These are phyloP conservation scores for Hydractinia symbiolongicarpus DNA, from an alignment of 30 jellyfish, hydroid and myxozoan genomes.

Conservation along the genomic window DNA sequence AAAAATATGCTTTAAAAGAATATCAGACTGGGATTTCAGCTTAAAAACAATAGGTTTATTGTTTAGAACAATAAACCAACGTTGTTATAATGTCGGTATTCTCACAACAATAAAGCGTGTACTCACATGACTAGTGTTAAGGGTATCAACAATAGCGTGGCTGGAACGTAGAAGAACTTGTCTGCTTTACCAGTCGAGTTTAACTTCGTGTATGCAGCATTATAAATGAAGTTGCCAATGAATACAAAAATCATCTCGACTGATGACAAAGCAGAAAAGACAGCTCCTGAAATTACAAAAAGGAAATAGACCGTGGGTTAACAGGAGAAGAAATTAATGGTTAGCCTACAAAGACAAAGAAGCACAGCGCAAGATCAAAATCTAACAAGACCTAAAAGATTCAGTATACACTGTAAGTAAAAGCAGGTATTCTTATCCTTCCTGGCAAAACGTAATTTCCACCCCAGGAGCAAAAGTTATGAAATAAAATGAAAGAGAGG, in stretches of 20 bases:
- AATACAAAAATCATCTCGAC: constrained; percentile 55
- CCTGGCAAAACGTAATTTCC: no score
- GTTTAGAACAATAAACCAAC: no score
- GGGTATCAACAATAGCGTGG: constrained; percentile 16
- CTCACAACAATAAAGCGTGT: neutral
- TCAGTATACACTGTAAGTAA: neutral
- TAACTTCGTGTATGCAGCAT: constrained; percentile 44
- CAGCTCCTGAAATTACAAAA: constrained; percentile 33
- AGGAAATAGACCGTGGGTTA: no score
- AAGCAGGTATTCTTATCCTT: no score
- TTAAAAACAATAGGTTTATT: no score
- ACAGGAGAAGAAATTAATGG: neutral
- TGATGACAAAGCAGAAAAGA: constrained; percentile 63
- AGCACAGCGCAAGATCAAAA: no score
- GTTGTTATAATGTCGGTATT: no score
- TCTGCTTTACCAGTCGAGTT: constrained; percentile 41
- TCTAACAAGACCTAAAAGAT: no score
- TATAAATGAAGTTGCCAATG: constrained; percentile 47
- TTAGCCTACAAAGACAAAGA: neutral
- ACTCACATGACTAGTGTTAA: constrained; percentile 11
- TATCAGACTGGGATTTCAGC: no score
- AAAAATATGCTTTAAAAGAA: no score
- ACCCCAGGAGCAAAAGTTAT: no score
- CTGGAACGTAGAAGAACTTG: constrained; percentile 34
- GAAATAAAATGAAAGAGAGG: no score